Base-by-base conservation (phyloP, 2,888 invertebrate species). In the Callimorpha dominula region DNA sequence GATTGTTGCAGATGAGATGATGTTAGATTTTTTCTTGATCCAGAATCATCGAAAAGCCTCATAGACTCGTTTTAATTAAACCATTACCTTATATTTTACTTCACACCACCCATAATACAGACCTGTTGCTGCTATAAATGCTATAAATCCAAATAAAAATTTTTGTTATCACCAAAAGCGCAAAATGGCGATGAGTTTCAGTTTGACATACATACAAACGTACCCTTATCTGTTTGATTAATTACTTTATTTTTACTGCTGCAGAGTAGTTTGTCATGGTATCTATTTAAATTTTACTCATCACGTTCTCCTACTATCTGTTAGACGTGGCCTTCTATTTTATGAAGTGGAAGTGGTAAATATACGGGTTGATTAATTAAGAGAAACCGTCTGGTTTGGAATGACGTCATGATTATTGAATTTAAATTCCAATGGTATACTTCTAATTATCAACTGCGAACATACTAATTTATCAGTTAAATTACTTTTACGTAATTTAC, bases 91-190 rank as follows among this genome's bases (percentile, higher is more conserved):
- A n/a, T 73, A 71, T 81, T 81, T 81, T 76, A 72, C 79, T 77
- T 69, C 79, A 66, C 49, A 65, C 6, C n/a, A 46, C 43, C 64
- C 76, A 72, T 80, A 78, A 78, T 78, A 80, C 73, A 78, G 75
- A 78, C 72, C 74, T 75, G 78, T 78, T 75, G 75, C 73, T 80
- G 80, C 81, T 66, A 81, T 81, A 81, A 81, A 81, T 80, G 80
- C 81, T 66, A 81, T 81, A 81, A 81, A 81, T 81, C 77, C 68
- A 75, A 75, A 80, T 81, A 81, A 80, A 78, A 81, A 81, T 75
- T 81, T 81, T 81, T 81, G 78, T 77, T 78, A 81, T 80, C 76
- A 66, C 57, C 31, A 63, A 64, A 73, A 73, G 81, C 74, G 74
- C 75, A 80, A 81, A 78, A 80, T 74, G 75, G 76, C 66, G 31